These are phyloP conservation scores for Lasiommata megera DNA, from an alignment of 2,888 invertebrate genomes.

Conservation along the genomic window DNA sequence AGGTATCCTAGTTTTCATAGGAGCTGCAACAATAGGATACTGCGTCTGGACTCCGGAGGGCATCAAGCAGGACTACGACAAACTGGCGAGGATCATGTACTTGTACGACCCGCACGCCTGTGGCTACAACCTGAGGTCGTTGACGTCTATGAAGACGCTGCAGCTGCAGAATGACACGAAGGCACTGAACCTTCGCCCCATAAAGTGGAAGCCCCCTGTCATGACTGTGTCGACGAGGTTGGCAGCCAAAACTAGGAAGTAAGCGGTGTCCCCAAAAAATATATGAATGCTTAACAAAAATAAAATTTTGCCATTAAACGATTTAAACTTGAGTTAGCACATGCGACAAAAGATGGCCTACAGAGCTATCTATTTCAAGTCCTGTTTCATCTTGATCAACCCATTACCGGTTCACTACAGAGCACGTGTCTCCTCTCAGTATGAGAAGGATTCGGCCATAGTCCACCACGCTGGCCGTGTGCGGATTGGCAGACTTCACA, in stretches of 20 bases:
- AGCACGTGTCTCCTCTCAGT: no score
- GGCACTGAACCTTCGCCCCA: constrained; percentile 46
- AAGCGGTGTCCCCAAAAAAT: neutral
- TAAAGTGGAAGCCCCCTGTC: constrained; percentile 45
- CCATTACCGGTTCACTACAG: no score
- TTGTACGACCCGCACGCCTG: constrained; percentile 59
- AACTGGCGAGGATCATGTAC: constrained; percentile 63
- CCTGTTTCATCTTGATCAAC: no score
- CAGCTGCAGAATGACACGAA: constrained; percentile 50
- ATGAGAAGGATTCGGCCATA: no score
- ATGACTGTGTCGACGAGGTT: constrained; percentile 50
- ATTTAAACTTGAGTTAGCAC: no score
- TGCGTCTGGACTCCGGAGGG: constrained; percentile 56
- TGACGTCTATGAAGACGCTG: constrained; percentile 42
- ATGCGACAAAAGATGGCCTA: no score
- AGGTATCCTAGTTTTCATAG: constrained; percentile 50
- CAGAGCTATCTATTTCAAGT: no score
- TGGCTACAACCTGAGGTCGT: constrained; percentile 37
- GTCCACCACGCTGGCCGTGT: no score
- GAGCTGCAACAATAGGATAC: constrained; percentile 42
- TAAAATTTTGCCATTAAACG: no score
- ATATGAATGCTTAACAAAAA: neutral
- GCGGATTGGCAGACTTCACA: no score
- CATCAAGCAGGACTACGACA: constrained; percentile 46
- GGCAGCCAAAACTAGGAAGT: constrained; percentile 55